These are phyloP conservation scores for Ophonus ardosiacus DNA, from an alignment of 2,888 invertebrate species.

Conservation along the genomic window DNA sequence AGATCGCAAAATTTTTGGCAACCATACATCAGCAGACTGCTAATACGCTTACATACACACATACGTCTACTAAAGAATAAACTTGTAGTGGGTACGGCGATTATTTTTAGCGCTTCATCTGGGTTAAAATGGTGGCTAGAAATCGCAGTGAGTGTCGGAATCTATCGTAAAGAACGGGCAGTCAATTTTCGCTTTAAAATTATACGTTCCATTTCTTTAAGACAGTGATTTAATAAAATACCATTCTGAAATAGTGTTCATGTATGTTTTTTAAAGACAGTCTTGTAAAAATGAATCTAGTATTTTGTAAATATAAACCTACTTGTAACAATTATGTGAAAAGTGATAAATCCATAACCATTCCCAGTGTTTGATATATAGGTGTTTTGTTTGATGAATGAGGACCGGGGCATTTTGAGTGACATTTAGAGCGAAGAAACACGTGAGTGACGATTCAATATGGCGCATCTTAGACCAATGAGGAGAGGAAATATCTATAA, in stretches of 20 bases:
- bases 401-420: background rate
- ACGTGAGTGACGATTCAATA: conserved; percentile 58
- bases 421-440: conserved; percentile 17
- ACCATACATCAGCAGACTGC: background rate
- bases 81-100: conserved; percentile 22
- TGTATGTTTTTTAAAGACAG: background rate
- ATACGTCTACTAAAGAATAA: conserved; percentile 30
- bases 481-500: conserved; percentile 55
- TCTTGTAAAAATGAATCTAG: background rate
- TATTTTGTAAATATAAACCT: conserved; percentile 14
- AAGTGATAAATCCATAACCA: background rate
- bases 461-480: conserved; percentile 62
- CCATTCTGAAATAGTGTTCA: background rate
- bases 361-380: background rate
- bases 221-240: background rate
- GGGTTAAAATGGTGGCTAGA: conserved; percentile 61
- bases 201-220: conserved; percentile 5
- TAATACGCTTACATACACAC: conserved; percentile 20
- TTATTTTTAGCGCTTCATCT: conserved; percentile 62
- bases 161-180: conserved; percentile 22
- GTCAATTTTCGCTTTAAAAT: background rate
- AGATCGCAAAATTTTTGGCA: conserved; percentile 28
- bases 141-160: conserved; percentile 36
- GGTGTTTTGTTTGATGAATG: conserved; percentile 8
- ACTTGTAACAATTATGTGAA: background rate